Percentiles rank a stretch among this genome's conserved stretches.
Conservation (phyloP, 2,888 invertebrate genomes). For the Drosophila kuntzei region DNA sequence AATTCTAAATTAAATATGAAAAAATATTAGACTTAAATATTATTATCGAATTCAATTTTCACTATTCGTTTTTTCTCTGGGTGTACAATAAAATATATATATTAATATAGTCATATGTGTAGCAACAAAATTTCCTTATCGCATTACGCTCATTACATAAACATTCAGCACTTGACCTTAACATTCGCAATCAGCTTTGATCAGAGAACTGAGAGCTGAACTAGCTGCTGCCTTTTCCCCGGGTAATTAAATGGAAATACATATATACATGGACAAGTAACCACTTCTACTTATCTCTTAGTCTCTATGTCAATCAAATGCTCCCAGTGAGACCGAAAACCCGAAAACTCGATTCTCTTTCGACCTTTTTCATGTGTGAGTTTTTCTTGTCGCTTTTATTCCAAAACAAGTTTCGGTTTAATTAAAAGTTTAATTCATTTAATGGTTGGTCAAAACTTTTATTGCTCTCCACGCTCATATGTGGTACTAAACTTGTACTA, state of each 20-base stretch:
- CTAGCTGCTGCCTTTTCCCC: slow-evolving; percentile 4
- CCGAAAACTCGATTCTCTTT: slow-evolving; percentile 33
- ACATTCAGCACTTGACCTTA: slow-evolving; percentile 48
- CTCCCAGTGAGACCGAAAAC: slow-evolving; percentile 24
- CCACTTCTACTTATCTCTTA: slow-evolving; percentile 29
- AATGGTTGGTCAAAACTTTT: slow-evolving; percentile 38
- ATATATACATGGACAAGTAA: background rate
- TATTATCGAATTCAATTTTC: background rate
- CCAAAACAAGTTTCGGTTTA: slow-evolving; percentile 38
- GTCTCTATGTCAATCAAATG: slow-evolving; percentile 35
- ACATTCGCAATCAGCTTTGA: slow-evolving; percentile 54
- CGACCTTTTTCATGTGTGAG: slow-evolving; percentile 6
- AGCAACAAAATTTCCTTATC: slow-evolving; percentile 24
- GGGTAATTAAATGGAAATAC: slow-evolving; percentile 34
- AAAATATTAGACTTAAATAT: background rate
- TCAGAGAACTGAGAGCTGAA: slow-evolving; percentile 6
- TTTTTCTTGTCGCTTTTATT: slow-evolving; percentile 3
- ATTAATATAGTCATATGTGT: background rate
- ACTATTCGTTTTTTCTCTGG: background rate
- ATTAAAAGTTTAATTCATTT: slow-evolving; percentile 45
- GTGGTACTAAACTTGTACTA: slow-evolving; percentile 1
- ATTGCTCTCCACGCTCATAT: slow-evolving; percentile 17
- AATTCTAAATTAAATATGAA: background rate
- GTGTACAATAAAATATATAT: background rate
- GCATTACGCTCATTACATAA: slow-evolving; percentile 28